Percentiles rank a stretch among this genome's conserved stretches.
These are phyloP conservation scores for Hemiprocne comata DNA, from an alignment of 2,113 vertebrate species.

Conservation along the genomic window DNA sequence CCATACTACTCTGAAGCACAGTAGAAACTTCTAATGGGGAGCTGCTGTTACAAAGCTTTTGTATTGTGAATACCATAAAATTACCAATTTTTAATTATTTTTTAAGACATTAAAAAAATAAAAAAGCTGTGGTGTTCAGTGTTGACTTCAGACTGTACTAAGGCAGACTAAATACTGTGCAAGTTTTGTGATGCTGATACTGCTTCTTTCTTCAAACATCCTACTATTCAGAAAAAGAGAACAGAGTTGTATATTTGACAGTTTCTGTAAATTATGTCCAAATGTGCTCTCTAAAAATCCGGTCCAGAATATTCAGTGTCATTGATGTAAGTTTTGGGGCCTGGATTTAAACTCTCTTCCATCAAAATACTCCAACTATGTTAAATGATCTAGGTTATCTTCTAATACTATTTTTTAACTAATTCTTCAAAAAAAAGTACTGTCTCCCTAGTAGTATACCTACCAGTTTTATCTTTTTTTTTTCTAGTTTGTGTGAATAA, in stretches of 20 bases:
- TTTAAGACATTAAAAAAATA: accelerated
- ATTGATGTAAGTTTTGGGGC: background rate
- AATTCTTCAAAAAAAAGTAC: background rate
- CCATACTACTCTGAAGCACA: background rate
- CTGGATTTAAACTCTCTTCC: background rate
- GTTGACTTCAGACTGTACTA: background rate
- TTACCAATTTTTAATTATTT: background rate
- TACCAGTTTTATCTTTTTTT: background rate
- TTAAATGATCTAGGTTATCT: no score
- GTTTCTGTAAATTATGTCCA: background rate
- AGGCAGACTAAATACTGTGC: background rate
- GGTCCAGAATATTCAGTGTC: background rate
- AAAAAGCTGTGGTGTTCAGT: background rate
- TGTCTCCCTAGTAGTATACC: background rate
- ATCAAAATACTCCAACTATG: no score
- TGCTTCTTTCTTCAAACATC: background rate
- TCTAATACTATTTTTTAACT: no score
- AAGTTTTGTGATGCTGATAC: background rate
- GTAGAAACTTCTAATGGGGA: background rate
- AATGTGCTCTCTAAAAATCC: background rate
- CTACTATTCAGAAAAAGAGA: background rate
- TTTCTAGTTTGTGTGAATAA: background rate
- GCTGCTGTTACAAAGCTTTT: background rate
- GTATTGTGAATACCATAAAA: background rate
- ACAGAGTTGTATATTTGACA: background rate